These are phyloP conservation scores for Caranx ignobilis DNA, from an alignment of 2,113 vertebrate genomes.

Conservation along the genomic window DNA sequence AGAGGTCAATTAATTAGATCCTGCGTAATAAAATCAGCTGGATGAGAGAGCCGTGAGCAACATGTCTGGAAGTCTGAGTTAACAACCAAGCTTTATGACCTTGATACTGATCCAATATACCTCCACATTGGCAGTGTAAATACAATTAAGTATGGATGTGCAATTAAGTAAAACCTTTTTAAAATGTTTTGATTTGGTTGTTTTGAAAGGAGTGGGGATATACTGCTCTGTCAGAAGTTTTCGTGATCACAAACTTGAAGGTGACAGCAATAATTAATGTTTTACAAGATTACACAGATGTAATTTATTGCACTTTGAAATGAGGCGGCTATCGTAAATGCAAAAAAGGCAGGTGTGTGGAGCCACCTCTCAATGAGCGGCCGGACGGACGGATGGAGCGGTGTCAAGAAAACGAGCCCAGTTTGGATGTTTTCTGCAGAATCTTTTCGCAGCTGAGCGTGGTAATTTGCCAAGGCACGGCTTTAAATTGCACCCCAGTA, in stretches of 20 bases:
- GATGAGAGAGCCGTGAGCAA: conserved; percentile 55
- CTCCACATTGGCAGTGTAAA: conserved; percentile 67
- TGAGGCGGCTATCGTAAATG: conserved; percentile 63
- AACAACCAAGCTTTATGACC: conserved; percentile 73
- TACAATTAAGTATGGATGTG: conserved; percentile 70
- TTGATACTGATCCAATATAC: conserved; percentile 70
- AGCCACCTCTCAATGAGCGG: conserved; percentile 54
- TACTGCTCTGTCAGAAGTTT: conserved; percentile 44
- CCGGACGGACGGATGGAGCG: conserved; percentile 27
- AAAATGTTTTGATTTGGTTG: conserved; percentile 54
- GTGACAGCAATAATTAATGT: conserved; percentile 74
- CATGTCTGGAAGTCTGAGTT: conserved; percentile 67
- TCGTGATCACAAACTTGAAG: conserved; percentile 67
- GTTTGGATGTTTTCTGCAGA: conserved; percentile 30
- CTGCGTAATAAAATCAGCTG: conserved; percentile 68
- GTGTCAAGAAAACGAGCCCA: conserved; percentile 22
- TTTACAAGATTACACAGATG: conserved; percentile 75
- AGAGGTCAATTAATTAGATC: conserved; percentile 76
- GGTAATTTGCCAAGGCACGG: conserved; percentile 32
- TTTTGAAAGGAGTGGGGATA: conserved; percentile 33
- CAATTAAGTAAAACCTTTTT: conserved; percentile 74
- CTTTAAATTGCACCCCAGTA: conserved; percentile 50
- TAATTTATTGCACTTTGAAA: conserved; percentile 72
- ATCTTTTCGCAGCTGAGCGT: conserved; percentile 14
- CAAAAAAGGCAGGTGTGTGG: conserved; percentile 47